phyloP scores from a whole-genome alignment of 2,113 vertebrate species.

The Puffinus mauretanicus region DNA sequence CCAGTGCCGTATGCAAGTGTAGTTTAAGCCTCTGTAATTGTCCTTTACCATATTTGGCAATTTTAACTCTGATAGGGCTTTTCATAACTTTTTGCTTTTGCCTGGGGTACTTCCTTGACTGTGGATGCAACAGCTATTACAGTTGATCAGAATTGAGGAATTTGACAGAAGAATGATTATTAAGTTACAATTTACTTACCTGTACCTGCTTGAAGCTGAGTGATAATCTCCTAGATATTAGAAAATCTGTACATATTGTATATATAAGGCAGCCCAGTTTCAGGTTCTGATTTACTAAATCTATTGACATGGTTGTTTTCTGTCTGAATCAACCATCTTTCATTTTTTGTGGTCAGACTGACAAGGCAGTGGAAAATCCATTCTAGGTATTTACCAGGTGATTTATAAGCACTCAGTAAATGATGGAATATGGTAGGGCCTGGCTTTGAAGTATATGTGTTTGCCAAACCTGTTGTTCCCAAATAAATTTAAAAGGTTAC shows the following conservation, averaged over 20 bases:
- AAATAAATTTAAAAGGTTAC: not conserved
- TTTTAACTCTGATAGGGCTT: not conserved
- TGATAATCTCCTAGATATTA: not conserved
- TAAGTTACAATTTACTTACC: not conserved
- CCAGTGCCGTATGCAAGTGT: not conserved
- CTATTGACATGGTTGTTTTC: not conserved
- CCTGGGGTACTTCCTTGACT: not conserved
- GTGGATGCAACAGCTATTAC: not conserved
- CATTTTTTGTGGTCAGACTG: not conserved
- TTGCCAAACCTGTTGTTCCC: not conserved
- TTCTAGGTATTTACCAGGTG: not conserved
- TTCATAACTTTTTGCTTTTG: not conserved
- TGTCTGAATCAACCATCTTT: not conserved
- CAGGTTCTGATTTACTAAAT: not conserved
- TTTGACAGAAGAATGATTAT: not conserved
- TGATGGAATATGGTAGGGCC: not conserved
- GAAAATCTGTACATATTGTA: fast-evolving
- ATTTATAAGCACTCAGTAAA: not conserved
- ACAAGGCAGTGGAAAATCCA: not conserved
- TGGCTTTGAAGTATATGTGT: not conserved
- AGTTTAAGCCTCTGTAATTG: not conserved
- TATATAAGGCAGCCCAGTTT: not conserved
- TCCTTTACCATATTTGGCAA: not conserved
- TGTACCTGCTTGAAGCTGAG: not conserved
- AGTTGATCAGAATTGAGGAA: not conserved